These are phyloP conservation scores for Danionella cerebrum DNA, from an alignment of 2,113 vertebrate genomes.

Conservation along the genomic window DNA sequence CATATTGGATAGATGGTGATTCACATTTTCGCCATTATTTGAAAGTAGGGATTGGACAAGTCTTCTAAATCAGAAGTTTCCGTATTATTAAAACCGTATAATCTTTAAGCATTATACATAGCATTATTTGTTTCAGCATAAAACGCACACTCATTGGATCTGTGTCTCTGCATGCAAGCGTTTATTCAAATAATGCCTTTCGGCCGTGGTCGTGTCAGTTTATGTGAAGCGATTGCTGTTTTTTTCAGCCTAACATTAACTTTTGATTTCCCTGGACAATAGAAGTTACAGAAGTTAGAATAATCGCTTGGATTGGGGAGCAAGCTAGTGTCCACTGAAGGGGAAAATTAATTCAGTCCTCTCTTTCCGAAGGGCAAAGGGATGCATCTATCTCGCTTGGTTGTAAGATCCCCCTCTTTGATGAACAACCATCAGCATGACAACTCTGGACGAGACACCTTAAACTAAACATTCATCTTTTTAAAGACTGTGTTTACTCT, in stretches of 20 bases:
- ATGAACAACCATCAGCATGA: constrained; percentile 5
- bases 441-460: background rate
- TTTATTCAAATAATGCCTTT: too few species aligned
- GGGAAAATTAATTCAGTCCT: constrained; percentile 18
- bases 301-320: constrained; percentile 5
- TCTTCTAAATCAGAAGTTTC: too few species aligned
- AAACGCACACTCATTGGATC: too few species aligned
- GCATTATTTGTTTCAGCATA: too few species aligned
- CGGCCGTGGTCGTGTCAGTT: too few species aligned
- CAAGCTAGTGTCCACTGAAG: constrained; percentile 13
- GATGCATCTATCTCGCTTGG: background rate
- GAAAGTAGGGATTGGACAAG: too few species aligned
- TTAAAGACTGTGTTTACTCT: background rate
- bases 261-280: constrained; percentile 13
- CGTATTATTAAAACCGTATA: too few species aligned
- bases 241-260: background rate
- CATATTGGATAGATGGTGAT: too few species aligned
- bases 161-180: too few species aligned
- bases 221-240: background rate
- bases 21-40: too few species aligned
- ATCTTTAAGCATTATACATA: too few species aligned
- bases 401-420: background rate
- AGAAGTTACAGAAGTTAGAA: constrained; percentile 7
- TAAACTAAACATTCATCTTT: background rate
- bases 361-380: background rate